Percentiles rank a stretch among this genome's conserved stretches.
phyloP scores from a whole-genome alignment of 2,797 vertebrate species.

The Oreochromis grahami region DNA sequence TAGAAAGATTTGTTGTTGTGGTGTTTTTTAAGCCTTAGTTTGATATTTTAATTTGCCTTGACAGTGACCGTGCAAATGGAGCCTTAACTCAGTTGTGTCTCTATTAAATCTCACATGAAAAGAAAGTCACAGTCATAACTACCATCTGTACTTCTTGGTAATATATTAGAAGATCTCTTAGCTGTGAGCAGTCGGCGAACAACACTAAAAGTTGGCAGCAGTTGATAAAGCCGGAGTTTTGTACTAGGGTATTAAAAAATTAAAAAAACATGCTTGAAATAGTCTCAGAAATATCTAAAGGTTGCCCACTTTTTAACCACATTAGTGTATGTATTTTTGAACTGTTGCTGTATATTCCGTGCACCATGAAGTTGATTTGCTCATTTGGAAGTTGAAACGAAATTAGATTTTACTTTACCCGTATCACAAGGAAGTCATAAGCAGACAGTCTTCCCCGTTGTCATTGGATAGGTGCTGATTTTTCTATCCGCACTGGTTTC shows the following conservation, averaged over 20 bases:
- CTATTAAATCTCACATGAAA: neutral
- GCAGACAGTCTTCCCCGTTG: neutral
- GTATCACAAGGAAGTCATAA: neutral
- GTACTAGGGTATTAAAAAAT: neutral
- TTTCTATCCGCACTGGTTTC: neutral
- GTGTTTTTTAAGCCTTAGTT: neutral
- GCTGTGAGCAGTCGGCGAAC: neutral
- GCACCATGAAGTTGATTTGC: neutral
- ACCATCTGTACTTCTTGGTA: neutral
- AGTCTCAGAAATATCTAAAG: neutral
- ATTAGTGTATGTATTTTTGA: neutral
- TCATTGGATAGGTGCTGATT: neutral
- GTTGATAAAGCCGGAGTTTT: neutral
- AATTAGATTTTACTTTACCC: neutral
- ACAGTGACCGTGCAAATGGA: neutral
- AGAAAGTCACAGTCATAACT: neutral
- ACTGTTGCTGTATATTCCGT: neutral
- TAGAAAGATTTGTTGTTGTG: constrained; percentile 4
- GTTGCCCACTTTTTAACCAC: neutral
- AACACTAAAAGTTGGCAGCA: neutral
- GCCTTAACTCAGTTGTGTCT: neutral
- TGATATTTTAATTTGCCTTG: neutral
- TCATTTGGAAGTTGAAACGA: neutral
- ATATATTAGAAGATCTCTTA: neutral
- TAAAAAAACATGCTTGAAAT: neutral